Conservation (phyloP, 2,113 vertebrate genomes). For the Silurus asotus region DNA sequence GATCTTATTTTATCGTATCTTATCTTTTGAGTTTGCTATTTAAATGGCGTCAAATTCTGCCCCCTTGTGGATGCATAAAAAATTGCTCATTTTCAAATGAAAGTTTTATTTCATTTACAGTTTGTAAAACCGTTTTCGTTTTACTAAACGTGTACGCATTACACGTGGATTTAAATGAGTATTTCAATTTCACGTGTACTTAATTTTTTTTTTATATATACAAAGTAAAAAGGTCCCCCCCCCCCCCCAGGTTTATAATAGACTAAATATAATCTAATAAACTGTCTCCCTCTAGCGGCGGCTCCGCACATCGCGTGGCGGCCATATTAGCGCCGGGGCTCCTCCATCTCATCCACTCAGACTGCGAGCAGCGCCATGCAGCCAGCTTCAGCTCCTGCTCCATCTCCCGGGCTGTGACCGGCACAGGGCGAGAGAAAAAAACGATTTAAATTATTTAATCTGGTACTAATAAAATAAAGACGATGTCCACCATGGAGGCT, state of each 20-base stretch:
- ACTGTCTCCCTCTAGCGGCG: not conserved
- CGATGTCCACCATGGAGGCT: slow-evolving; percentile 73
- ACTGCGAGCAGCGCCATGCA: not conserved
- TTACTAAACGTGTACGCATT: not conserved
- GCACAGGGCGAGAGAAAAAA: not conserved
- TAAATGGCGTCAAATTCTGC: not conserved
- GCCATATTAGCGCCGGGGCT: slow-evolving; percentile 48
- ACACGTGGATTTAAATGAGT: no score
- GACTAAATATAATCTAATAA: no score
- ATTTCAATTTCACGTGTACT: no score
- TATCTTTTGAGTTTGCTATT: not conserved
- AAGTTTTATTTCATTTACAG: not conserved
- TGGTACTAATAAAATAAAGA: slow-evolving; percentile 2
- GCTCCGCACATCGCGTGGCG: slow-evolving; percentile 5
- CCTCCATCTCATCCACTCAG: slow-evolving; percentile 46
- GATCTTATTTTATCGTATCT: no score
- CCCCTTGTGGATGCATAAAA: not conserved
- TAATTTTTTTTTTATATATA: no score
- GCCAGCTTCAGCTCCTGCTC: not conserved
- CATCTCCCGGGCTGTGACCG: not conserved
- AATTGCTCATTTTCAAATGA: not conserved
- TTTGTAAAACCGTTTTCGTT: not conserved
- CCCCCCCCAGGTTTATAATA: not conserved
- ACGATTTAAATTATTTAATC: not conserved
- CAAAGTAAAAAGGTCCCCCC: no score